phyloP scores from a whole-genome alignment of 2,888 invertebrate genomes.

The Isotomurus palustris region DNA sequence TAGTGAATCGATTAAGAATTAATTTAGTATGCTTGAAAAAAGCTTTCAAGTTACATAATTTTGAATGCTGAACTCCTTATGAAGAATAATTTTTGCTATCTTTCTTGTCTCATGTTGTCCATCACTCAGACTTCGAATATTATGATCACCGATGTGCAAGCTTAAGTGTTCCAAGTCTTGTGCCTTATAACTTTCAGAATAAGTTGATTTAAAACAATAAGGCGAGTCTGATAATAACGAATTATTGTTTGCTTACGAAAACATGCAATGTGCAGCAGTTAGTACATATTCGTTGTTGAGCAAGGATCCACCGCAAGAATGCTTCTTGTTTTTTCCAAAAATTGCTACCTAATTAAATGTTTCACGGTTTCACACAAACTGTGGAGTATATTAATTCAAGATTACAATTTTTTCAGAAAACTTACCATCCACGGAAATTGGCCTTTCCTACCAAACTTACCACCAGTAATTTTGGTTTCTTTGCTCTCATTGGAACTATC shows the following conservation, averaged over 20 bases:
- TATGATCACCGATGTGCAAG: conserved; percentile 77
- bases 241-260: conserved; percentile 60
- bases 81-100: conserved; percentile 75
- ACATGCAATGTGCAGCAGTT: conserved; percentile 84
- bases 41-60: conserved; percentile 62
- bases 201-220: not conserved
- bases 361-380: not conserved
- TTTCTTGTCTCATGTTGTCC: conserved; percentile 71
- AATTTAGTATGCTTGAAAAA: no score
- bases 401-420: conserved; percentile 7
- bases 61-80: conserved; percentile 74
- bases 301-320: conserved; percentile 40
- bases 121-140: conserved; percentile 69
- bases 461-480: conserved; percentile 69
- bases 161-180: conserved; percentile 80
- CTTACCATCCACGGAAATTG: conserved; percentile 72
- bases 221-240: not conserved
- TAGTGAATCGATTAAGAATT: no score
- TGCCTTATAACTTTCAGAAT: conserved; percentile 51
- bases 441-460: conserved; percentile 70
- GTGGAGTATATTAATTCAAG: not conserved
- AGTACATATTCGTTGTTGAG: conserved; percentile 62
- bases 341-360: conserved; percentile 30
- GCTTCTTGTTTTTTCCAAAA: conserved; percentile 29
- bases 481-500: no score